Percentiles rank a stretch among this genome's conserved stretches.
Conservation (phyloP, 1,140 invertebrate species). For the Hestina assimilis region DNA sequence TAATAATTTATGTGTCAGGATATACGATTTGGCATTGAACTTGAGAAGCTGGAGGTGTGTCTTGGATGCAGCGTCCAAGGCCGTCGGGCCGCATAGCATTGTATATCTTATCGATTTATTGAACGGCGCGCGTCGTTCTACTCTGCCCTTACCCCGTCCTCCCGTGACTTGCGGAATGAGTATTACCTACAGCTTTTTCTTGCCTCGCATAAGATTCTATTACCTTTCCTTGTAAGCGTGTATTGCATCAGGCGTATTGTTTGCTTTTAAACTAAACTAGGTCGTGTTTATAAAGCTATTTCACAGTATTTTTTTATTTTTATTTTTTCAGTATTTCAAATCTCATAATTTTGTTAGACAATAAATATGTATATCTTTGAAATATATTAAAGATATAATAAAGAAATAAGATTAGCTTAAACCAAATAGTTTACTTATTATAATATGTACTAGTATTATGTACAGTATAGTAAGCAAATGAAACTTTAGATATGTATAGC, state of each 20-base stretch:
- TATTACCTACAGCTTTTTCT: conserved; percentile 47
- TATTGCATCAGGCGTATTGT: not conserved
- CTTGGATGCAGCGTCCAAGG: conserved; percentile 70
- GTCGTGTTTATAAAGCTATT: not conserved
- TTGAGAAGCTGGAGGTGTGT: conserved; percentile 69
- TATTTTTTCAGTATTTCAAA: not conserved
- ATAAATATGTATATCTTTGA: too few relatives aligned
- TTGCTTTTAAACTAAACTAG: not conserved
- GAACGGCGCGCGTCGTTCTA: conserved; percentile 69
- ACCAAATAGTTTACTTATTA: too few relatives aligned
- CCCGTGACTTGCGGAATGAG: conserved; percentile 24
- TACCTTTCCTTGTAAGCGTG: conserved; percentile 10
- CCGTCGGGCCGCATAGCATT: conserved; percentile 62
- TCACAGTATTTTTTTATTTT: not conserved
- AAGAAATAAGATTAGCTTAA: too few relatives aligned
- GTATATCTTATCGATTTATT: conserved; percentile 74
- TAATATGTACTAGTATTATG: too few relatives aligned
- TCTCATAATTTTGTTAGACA: too few relatives aligned
- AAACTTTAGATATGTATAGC: too few relatives aligned
- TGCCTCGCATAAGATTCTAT: conserved; percentile 10
- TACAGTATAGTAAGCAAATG: too few relatives aligned
- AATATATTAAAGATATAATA: too few relatives aligned
- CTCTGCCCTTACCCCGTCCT: conserved; percentile 32
- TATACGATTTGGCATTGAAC: conserved; percentile 68
- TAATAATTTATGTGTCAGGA: conserved; percentile 41